Evolutionary conservation across 2,113 vertebrate genomes (phyloP), one percentile per base, ranked within the genome.

Genomic region (Pica pica): DNA sequence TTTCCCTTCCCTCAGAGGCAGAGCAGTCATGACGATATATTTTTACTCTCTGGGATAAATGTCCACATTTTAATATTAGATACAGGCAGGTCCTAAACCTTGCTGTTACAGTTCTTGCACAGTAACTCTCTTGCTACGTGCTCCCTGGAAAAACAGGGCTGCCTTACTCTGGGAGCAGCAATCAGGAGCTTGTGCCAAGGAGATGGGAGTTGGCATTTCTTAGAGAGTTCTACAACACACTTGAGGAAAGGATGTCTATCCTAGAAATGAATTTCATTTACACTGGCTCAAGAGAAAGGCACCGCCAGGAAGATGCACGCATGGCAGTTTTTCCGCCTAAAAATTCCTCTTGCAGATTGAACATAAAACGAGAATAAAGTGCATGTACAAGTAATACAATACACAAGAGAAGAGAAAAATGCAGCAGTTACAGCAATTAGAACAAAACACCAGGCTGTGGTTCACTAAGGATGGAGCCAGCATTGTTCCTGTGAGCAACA

Each of bases 51-150:
- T 17, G 16, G 87, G 59, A 80, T 35, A 95, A 97, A 97, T 94
- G 96, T 87, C 50, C 90, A 16, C 61, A 56, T 94, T 96, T 94
- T 92, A 83, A 46, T 82, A 86, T 67, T 94, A 93, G 81, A 95
- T 90, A 85, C 83, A 93, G 57, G 35, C 8, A 0, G 39, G 39
- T 42, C 53, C 56, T n/a, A 39, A 83, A 42, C 81, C 44, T 86
- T 80, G 31, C 24, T 53, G 35, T 78, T 93, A 60, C 84, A 93
- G 61, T 23, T 57, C 56, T 71, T 81, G 11, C 27, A 35, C 37
- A 26, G 70, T 73, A 89, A 49, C 5, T 71, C 35, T 82, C 59
- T 39, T 17, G 3, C 59, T 90, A 26, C 37, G 11, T 63, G n/a
- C 22, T 90, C 73, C 52, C 24, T 70, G 87, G 68, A 87, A 94